Evolutionary conservation across 2,888 invertebrate species (phyloP), one percentile per base, ranked within the genome.

Genomic region (Zele albiditarsus): DNA sequence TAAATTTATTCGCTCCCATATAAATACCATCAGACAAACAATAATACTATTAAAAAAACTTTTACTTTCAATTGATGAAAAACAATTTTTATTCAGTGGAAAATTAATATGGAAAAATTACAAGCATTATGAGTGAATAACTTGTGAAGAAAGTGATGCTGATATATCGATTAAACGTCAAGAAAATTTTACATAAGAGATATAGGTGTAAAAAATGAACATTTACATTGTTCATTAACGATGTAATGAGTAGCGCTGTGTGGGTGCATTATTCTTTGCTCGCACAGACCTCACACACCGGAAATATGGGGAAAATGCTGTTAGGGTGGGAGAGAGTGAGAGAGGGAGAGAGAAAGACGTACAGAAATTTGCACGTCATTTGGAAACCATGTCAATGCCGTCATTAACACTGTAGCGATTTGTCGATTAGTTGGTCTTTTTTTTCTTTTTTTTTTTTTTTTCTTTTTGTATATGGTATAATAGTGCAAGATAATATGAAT

Each of bases 341-440:
- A 23, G 33, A 33, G 10, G 71, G 46, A 65, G 57, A 31, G 33
- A 33, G 23, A 75, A 60, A 57, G 38, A 66, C n/a, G 42, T 63
- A 31, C 65, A 38, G 53, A 75, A 27, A 79, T 80, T 78, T 72
- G 79, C 75, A 78, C 77, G 81, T 78, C 76, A 79, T 77, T 83
- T 82, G 78, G 81, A 83, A 85, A 83, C 81, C 74, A 80, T 84
- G 84, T 85, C 84, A 85, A 83, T 85, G 84, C 84, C 84, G 82
- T 80, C 80, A 71, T 75, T 75, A 57, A 53, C 53, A 53, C 71
- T 31, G 60, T 65, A 25, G 68, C 57, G 66, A 75, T 71, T 71
- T 60, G 68, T 75, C 75, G 71, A 75, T 72, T 75, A 75, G 71
- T 67, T 58, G 8, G 38, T 38, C 12, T 38, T 38, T 38, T 12